Conservation (phyloP, 2,888 invertebrate genomes). For the Anaspis maculata region DNA sequence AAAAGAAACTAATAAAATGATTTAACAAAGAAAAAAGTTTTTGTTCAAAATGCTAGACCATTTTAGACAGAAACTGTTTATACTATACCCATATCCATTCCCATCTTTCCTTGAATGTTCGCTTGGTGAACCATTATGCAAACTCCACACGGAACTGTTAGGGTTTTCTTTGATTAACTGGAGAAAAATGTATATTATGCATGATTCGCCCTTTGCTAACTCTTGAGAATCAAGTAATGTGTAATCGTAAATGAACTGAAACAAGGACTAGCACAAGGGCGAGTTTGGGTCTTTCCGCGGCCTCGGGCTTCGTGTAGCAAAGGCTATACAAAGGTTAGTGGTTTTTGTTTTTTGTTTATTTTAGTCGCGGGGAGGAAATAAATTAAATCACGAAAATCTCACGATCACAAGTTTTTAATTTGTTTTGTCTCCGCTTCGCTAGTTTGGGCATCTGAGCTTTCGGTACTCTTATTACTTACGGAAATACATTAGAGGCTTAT, state of each 20-base stretch:
- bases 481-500: conserved; percentile 23
- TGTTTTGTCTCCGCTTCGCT: conserved; percentile 20
- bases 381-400: conserved; percentile 18
- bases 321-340: conserved; percentile 43
- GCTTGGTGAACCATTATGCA: conserved; percentile 21
- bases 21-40: conserved; percentile 2
- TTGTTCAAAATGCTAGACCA: conserved; percentile 3
- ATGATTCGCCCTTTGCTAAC: conserved; percentile 6
- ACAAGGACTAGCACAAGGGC: conserved; percentile 5
- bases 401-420: conserved; percentile 20
- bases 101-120: conserved; percentile 7
- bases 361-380: conserved; percentile 21
- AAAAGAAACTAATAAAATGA: conserved; percentile 1
- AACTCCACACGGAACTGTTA: conserved; percentile 17
- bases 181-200: conserved; percentile 8
- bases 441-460: conserved; percentile 22
- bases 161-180: conserved; percentile 7
- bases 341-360: conserved; percentile 19
- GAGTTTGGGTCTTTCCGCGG: conserved; percentile 28
- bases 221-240: neutral
- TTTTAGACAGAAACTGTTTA: conserved; percentile 8
- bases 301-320: conserved; percentile 41
- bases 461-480: conserved; percentile 1
- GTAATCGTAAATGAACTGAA: neutral
- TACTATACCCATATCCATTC: too few relatives aligned